Evolutionary conservation across 2,888 invertebrate species (phyloP).

Genomic region (Endomychus coccineus): DNA sequence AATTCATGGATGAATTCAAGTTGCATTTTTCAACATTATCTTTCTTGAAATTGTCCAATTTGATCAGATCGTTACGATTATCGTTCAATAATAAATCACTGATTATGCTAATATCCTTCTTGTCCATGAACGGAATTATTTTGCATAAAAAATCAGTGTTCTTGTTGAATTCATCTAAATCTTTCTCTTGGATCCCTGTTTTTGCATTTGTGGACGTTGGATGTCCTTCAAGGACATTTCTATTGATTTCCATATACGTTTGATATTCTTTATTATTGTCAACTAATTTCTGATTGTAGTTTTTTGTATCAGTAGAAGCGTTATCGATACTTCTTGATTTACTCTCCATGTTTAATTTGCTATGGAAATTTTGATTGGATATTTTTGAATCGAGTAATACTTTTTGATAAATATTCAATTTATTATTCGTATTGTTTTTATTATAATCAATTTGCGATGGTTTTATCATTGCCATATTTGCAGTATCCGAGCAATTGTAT

Average conservation of each 20-base stretch:
- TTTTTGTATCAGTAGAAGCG: slow-evolving; percentile 9
- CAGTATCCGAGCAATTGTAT: slow-evolving; percentile 11
- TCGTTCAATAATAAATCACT: slow-evolving; percentile 31
- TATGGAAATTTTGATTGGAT: slow-evolving; percentile 1
- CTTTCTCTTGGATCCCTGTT: slow-evolving; percentile 3
- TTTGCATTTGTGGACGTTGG: slow-evolving; percentile 10
- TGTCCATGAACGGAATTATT: slow-evolving; percentile 18
- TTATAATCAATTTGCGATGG: slow-evolving; percentile 3
- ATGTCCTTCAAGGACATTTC: slow-evolving; percentile 8
- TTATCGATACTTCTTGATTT: not conserved
- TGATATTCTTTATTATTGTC: slow-evolving; percentile 14
- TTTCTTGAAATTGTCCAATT: slow-evolving; percentile 33
- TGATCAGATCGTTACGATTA: slow-evolving; percentile 34
- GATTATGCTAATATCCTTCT: slow-evolving; percentile 12
- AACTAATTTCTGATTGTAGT: slow-evolving; percentile 19
- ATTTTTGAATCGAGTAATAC: slow-evolving; percentile 13
- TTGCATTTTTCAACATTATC: slow-evolving; percentile 33
- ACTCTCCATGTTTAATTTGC: not conserved
- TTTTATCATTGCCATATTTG: slow-evolving; percentile 1
- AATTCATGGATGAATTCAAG: slow-evolving; percentile 43
- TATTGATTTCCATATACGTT: slow-evolving; percentile 11
- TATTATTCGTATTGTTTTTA: slow-evolving; percentile 7
- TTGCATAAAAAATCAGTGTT: slow-evolving; percentile 13
- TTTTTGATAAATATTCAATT: slow-evolving; percentile 13
- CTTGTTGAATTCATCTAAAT: slow-evolving; percentile 12